Conservation (phyloP, 2,113 vertebrate species). For the Tyrannus savana region DNA sequence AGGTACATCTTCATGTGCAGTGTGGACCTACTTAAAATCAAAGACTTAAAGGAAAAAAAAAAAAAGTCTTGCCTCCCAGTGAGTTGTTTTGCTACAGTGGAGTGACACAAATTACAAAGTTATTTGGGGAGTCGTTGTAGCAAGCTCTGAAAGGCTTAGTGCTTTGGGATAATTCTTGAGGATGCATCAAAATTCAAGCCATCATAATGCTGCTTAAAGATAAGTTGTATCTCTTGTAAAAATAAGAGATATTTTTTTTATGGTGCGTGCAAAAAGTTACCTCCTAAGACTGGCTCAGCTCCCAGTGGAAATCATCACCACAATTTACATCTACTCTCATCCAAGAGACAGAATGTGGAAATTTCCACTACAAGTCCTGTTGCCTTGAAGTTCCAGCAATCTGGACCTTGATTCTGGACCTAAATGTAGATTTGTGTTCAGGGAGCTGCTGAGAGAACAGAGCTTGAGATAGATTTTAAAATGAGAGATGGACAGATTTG, state of each 20-base stretch:
- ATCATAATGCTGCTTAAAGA: not conserved
- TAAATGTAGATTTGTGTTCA: not conserved
- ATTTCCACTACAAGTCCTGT: constrained; percentile 27
- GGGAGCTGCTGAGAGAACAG: not conserved
- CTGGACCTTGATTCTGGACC: constrained; percentile 25
- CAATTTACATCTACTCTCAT: not conserved
- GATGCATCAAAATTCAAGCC: not conserved
- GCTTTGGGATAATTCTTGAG: not conserved
- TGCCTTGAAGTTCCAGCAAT: constrained; percentile 12
- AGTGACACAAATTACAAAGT: not conserved
- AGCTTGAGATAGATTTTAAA: not conserved
- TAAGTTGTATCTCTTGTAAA: not conserved
- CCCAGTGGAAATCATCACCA: constrained; percentile 27
- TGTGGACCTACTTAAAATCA: not conserved
- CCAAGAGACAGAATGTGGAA: constrained; percentile 30
- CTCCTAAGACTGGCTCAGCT: constrained; percentile 34
- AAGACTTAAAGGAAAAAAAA: not conserved
- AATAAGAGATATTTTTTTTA: not conserved
- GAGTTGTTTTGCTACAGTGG: not conserved
- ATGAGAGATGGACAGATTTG: not conserved
- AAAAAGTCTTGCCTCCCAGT: not conserved
- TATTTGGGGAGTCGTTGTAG: not conserved
- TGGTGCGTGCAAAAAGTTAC: not conserved
- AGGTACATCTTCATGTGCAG: not conserved
- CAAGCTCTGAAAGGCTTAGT: not conserved